Conservation (phyloP, 1,140 invertebrate species). For the Bactericera cockerelli region DNA sequence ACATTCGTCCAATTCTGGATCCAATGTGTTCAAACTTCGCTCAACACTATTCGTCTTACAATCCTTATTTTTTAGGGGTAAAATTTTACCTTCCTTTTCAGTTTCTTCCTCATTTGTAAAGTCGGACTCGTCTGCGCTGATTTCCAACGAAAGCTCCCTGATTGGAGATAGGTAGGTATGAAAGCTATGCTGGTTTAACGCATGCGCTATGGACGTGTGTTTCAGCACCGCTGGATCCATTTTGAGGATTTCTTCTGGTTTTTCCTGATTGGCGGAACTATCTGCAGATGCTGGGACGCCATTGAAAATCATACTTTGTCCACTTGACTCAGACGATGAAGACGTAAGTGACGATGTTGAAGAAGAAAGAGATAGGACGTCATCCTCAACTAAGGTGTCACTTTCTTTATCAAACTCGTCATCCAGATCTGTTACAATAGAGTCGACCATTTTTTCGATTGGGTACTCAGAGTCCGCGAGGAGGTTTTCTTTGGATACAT, state of each 20-base stretch:
- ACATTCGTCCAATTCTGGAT: background rate
- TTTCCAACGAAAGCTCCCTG: conserved; percentile 1
- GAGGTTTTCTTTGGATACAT: background rate
- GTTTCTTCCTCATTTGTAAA: background rate
- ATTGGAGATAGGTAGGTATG: background rate
- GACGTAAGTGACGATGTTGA: background rate
- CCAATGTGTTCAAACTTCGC: background rate
- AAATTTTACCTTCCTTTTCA: background rate
- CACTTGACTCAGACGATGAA: background rate
- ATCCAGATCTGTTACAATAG: background rate
- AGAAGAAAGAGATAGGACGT: background rate
- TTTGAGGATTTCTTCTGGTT: no score
- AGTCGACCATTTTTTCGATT: background rate
- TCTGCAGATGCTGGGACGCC: background rate
- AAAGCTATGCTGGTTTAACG: background rate
- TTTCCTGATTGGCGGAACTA: background rate
- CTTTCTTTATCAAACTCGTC: background rate
- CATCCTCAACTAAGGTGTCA: conserved; percentile 2
- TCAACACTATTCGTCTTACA: no score
- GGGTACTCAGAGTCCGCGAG: background rate
- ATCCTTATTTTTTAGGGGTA: no score
- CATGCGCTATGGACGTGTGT: background rate
- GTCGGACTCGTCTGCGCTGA: background rate
- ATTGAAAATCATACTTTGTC: conserved; percentile 6
- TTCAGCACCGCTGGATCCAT: background rate